These are phyloP conservation scores for Rhagoletis pomonella DNA, from an alignment of 1,140 invertebrate genomes.

Conservation along the genomic window DNA sequence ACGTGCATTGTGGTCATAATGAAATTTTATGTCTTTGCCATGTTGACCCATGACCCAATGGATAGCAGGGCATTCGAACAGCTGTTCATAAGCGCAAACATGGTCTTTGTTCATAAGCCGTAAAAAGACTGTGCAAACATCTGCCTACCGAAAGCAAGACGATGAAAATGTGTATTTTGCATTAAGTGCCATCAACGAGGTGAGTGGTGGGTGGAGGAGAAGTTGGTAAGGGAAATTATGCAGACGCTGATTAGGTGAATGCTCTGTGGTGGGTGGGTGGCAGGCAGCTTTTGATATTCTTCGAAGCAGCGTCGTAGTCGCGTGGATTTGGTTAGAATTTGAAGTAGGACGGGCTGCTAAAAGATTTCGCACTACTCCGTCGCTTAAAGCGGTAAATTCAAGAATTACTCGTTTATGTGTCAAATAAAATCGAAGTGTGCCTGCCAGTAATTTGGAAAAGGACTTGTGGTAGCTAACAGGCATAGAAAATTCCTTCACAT, in stretches of 20 bases:
- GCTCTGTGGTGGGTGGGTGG: neutral
- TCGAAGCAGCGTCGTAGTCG: too few species aligned
- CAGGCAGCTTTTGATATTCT: too few species aligned
- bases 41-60: constrained; percentile 13
- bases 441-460: too few species aligned
- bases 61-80: neutral
- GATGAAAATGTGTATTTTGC: neutral
- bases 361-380: too few species aligned
- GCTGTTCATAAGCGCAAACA: neutral
- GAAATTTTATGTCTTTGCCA: constrained; percentile 30
- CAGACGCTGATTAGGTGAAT: neutral
- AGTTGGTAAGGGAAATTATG: neutral
- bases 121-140: neutral
- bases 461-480: too few species aligned
- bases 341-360: too few species aligned
- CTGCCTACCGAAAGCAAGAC: neutral
- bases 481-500: too few species aligned
- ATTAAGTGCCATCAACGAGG: neutral
- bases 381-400: too few species aligned
- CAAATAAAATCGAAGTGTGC: too few species aligned
- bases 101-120: neutral
- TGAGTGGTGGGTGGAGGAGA: neutral
- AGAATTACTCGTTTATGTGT: too few species aligned
- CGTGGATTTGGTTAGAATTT: too few species aligned
- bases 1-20: constrained; percentile 25